Conservation (phyloP, 2,113 vertebrate genomes). For the Gymnobelideus leadbeateri region DNA sequence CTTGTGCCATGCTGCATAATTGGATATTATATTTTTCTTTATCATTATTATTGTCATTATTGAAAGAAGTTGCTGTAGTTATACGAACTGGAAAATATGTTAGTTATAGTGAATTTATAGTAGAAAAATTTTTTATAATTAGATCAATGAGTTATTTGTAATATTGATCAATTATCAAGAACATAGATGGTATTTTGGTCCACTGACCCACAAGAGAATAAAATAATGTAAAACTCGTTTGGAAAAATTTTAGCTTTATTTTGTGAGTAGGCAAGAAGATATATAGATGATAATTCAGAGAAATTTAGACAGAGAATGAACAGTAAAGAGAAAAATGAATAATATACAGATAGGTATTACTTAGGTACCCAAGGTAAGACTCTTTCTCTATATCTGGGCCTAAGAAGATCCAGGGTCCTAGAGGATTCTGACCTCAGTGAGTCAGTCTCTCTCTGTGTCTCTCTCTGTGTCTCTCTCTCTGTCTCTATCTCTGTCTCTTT, state of each 20-base stretch:
- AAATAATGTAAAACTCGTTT: not conserved
- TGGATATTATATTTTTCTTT: conserved; percentile 29
- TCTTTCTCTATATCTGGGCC: not conserved
- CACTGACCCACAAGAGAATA: not conserved
- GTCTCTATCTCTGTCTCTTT: too few species aligned
- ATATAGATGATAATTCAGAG: not conserved
- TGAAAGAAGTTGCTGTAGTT: not conserved
- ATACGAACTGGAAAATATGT: not conserved
- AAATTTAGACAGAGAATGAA: not conserved
- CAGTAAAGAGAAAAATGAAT: not conserved
- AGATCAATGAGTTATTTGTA: not conserved
- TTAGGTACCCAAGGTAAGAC: not conserved
- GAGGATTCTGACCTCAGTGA: not conserved
- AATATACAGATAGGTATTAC: not conserved
- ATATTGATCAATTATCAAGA: not conserved
- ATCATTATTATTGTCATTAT: conserved; percentile 29
- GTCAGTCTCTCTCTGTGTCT: not conserved
- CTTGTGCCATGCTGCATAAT: conserved; percentile 7
- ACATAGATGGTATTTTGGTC: not conserved
- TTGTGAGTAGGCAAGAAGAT: not conserved
- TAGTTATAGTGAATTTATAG: not conserved
- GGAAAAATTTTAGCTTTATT: not conserved
- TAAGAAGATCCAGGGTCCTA: not conserved
- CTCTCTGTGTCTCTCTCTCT: too few species aligned
- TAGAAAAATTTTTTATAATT: conserved; percentile 25